Evolutionary conservation across 1,140 invertebrate species (phyloP), one percentile per base, ranked within the genome.

Genomic region (Zophobas morio): DNA sequence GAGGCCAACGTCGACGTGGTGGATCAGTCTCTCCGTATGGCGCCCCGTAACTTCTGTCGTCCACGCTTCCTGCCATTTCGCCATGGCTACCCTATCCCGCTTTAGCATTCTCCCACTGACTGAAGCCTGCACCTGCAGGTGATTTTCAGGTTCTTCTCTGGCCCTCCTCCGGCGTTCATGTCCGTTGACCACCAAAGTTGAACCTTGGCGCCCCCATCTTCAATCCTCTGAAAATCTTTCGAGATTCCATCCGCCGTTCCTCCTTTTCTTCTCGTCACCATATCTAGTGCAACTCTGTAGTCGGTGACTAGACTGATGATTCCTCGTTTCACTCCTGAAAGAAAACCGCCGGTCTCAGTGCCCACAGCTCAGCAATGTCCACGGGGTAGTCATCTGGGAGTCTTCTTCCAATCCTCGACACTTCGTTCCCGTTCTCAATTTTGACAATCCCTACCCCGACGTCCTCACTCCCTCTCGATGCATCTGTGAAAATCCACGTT

Each of bases 361-460:
- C 66, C 20, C 40, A 71, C 8, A 71, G 39, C 66, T 46, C 66
- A 1, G 66, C 66, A 37, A 71, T 71, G 40, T 71, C 1, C 1
- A 32, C 32, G 8, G 66, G 40, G 66, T 71, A 63, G 5, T 2
- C 57, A 34, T 63, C 57, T 33, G 4, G 54, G 54, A 57, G 57
- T 63, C 57, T 20, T 20, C 57, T 57, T 36, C 4, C n/a, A 4
- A 4, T n/a, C 42, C 42, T 3, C 3, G 42, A 3, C 42, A 46
- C 6, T 8, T 46, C 42, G 42, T 6, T 8, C 56, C 42, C 42
- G 42, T 46, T 46, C 3, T 3, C 6, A 8, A 46, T 8, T 8
- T 4, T 46, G 42, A 46, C 42, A 8, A 46, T 3, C 6, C 42
- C 42, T 4, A 46, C 42, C 3, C 42, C 6, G 42, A 8, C 6